Evolutionary conservation across 1,140 invertebrate genomes (phyloP).

Genomic region (Hyles vespertilio): DNA sequence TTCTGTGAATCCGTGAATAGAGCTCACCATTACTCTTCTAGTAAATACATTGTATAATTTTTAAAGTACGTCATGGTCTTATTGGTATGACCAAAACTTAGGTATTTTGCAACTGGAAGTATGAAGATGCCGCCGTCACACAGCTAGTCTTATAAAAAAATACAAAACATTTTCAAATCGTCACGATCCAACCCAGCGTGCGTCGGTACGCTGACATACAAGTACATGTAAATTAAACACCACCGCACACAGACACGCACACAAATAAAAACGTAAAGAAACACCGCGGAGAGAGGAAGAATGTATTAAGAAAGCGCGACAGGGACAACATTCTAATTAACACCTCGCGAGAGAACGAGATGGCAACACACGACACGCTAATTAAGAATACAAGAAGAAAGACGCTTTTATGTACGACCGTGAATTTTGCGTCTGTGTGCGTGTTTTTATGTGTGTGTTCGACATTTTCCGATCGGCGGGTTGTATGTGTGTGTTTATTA

Average conservation of each 20-base stretch:
- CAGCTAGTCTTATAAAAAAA: background rate
- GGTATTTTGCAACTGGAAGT: too few relatives aligned
- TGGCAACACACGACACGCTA: slow-evolving; percentile 60
- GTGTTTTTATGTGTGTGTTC: slow-evolving; percentile 47
- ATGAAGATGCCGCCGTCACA: too few relatives aligned
- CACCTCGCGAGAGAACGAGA: slow-evolving; percentile 46
- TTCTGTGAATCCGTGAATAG: too few relatives aligned
- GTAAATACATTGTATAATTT: too few relatives aligned
- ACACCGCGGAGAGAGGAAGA: slow-evolving; percentile 71
- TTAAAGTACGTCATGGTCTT: too few relatives aligned
- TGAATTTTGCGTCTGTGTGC: slow-evolving; percentile 41
- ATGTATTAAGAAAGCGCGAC: slow-evolving; percentile 75
- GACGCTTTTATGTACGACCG: slow-evolving; percentile 66
- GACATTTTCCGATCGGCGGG: slow-evolving; percentile 52
- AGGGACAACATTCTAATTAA: slow-evolving; percentile 66
- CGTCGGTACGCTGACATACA: slow-evolving; percentile 67
- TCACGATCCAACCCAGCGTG: slow-evolving; percentile 21
- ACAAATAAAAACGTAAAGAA: slow-evolving; percentile 76
- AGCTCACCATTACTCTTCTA: too few relatives aligned
- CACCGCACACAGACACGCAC: slow-evolving; percentile 72
- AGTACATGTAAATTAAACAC: slow-evolving; percentile 76
- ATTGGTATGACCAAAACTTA: too few relatives aligned
- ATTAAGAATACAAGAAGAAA: slow-evolving; percentile 76
- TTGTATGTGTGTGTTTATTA: slow-evolving; percentile 66
- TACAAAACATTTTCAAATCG: background rate